These are phyloP conservation scores for Drosophila peninsularis DNA, from an alignment of 2,888 invertebrate species.

Conservation along the genomic window DNA sequence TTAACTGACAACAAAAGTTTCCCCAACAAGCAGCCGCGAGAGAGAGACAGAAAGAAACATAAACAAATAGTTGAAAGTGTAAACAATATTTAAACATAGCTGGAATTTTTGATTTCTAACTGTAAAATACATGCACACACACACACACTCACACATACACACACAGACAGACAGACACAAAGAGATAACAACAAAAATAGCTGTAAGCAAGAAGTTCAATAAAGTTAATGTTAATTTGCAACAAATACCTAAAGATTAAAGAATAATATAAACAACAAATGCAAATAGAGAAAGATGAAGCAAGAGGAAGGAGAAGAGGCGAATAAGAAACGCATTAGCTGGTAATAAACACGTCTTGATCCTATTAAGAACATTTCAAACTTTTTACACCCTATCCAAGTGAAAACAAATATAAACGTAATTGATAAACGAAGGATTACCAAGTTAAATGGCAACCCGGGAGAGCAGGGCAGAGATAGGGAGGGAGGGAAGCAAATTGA, in stretches of 20 bases:
- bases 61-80: slow-evolving; percentile 22
- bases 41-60: slow-evolving; percentile 3
- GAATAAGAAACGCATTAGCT: slow-evolving; percentile 24
- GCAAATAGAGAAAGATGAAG: slow-evolving; percentile 22
- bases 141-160: not conserved
- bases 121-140: slow-evolving; percentile 42
- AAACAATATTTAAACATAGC: slow-evolving; percentile 38
- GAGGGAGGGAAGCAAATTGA: slow-evolving; percentile 23
- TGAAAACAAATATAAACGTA: slow-evolving; percentile 36
- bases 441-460: slow-evolving; percentile 42
- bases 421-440: slow-evolving; percentile 59
- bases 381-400: slow-evolving; percentile 69
- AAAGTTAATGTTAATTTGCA: slow-evolving; percentile 56
- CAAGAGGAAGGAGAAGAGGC: slow-evolving; percentile 23
- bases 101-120: slow-evolving; percentile 47
- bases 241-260: slow-evolving; percentile 39
- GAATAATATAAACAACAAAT: slow-evolving; percentile 18
- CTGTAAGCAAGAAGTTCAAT: slow-evolving; percentile 19
- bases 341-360: slow-evolving; percentile 59
- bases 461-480: no score
- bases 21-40: slow-evolving; percentile 3
- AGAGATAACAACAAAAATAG: slow-evolving; percentile 20
- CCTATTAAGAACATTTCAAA: slow-evolving; percentile 64
- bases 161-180: slow-evolving; percentile 7
- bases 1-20: slow-evolving; percentile 49